A percentile compares a stretch with the other conserved stretches of the same genome.
These are phyloP conservation scores for Microctonus hyperodae DNA, from an alignment of 2,888 invertebrate genomes.

Conservation along the genomic window DNA sequence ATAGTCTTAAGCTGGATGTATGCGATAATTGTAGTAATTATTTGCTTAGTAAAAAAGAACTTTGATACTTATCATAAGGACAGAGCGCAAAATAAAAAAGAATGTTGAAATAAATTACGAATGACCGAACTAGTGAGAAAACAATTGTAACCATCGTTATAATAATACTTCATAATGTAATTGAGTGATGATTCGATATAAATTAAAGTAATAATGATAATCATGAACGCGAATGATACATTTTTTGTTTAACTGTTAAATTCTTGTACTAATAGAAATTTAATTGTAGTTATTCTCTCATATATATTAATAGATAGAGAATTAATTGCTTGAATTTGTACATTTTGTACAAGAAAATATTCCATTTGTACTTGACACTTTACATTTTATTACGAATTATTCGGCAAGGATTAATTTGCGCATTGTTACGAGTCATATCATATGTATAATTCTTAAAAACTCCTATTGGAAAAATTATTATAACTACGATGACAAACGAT, in stretches of 20 bases:
- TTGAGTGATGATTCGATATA: background rate
- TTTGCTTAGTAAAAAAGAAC: background rate
- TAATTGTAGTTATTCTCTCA: background rate
- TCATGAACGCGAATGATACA: background rate
- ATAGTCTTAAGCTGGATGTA: background rate
- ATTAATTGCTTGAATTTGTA: constrained; percentile 8
- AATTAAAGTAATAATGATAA: background rate
- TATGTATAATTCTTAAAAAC: background rate
- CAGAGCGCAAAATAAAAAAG: background rate
- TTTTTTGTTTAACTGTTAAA: background rate
- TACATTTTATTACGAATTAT: constrained; percentile 8
- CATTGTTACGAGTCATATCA: constrained; percentile 5
- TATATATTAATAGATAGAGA: background rate
- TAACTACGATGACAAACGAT: background rate
- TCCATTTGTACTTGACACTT: background rate
- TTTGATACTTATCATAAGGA: constrained; percentile 1
- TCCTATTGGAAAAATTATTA: background rate
- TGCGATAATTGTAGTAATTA: background rate
- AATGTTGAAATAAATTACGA: background rate
- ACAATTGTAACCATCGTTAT: background rate
- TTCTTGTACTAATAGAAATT: background rate
- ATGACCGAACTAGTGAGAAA: background rate
- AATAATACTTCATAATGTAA: background rate
- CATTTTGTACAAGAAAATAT: constrained; percentile 19
- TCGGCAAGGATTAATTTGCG: constrained; percentile 3